Percentiles rank a stretch among this genome's conserved stretches.
phyloP scores from a whole-genome alignment of 2,888 invertebrate genomes.

The Bombyx huttoni region DNA sequence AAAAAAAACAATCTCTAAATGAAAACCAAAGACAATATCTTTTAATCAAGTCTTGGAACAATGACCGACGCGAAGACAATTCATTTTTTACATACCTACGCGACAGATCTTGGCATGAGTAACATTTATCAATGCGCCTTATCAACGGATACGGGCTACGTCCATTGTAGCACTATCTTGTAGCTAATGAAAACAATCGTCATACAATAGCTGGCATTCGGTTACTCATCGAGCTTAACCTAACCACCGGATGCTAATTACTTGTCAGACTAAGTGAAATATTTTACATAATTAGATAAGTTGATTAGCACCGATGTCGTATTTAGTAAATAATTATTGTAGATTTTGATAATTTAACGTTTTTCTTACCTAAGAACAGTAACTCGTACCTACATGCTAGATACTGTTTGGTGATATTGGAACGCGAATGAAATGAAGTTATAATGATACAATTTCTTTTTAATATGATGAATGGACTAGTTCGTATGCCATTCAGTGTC shows the following conservation, averaged over 20 bases:
- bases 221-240: constrained; percentile 15
- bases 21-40: background rate
- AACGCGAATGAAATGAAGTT: too few species aligned
- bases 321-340: too few species aligned
- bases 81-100: constrained; percentile 2
- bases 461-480: too few species aligned
- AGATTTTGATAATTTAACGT: too few species aligned
- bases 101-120: background rate
- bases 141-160: constrained; percentile 2
- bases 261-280: background rate
- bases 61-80: background rate
- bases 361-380: too few species aligned
- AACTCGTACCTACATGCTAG: too few species aligned
- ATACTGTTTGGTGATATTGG: too few species aligned
- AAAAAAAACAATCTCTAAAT: background rate
- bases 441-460: too few species aligned
- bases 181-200: background rate
- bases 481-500: too few species aligned
- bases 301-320: background rate
- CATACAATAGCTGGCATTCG: constrained; percentile 14
- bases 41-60: background rate
- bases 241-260: constrained; percentile 21
- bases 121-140: constrained; percentile 3
- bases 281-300: constrained; percentile 14
- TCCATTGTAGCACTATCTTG: constrained; percentile 3